A percentile compares a stretch with the other conserved stretches of the same genome.
Conservation (phyloP, 2,888 invertebrate species). For the Diachrysia chrysitis region DNA sequence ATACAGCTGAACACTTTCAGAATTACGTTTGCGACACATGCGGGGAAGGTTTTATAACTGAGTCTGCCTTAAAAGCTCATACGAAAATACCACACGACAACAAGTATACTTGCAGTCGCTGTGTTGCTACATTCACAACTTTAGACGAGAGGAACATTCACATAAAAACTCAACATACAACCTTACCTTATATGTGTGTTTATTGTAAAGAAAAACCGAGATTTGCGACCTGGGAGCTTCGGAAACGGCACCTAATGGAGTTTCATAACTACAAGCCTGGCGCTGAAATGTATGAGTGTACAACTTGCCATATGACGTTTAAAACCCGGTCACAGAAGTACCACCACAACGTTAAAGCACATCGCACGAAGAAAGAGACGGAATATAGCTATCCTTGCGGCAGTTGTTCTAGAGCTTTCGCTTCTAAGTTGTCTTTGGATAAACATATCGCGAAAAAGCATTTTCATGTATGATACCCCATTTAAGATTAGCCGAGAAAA, state of each 20-base stretch:
- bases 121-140: constrained; percentile 82
- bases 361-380: constrained; percentile 81
- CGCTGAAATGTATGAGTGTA: constrained; percentile 84
- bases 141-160: constrained; percentile 81
- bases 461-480: constrained; percentile 74
- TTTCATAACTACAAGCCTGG: constrained; percentile 84
- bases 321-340: constrained; percentile 85
- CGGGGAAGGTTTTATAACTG: constrained; percentile 85
- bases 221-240: constrained; percentile 83
- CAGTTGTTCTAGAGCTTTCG: constrained; percentile 86
- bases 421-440: constrained; percentile 86
- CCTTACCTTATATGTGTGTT: constrained; percentile 81
- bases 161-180: constrained; percentile 82
- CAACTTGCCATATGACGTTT: constrained; percentile 84
- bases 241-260: constrained; percentile 83
- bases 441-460: constrained; percentile 89
- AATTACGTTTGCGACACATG: constrained; percentile 86
- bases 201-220: constrained; percentile 84
- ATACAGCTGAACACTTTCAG: constrained; percentile 83
- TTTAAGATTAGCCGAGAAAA: not conserved
- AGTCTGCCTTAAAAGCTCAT: constrained; percentile 80
- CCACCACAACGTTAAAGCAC: constrained; percentile 84
- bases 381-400: constrained; percentile 85
- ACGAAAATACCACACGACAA: constrained; percentile 82
- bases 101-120: constrained; percentile 82